phyloP scores from a whole-genome alignment of 2,113 vertebrate genomes.

The Psephotus haematonotus region DNA sequence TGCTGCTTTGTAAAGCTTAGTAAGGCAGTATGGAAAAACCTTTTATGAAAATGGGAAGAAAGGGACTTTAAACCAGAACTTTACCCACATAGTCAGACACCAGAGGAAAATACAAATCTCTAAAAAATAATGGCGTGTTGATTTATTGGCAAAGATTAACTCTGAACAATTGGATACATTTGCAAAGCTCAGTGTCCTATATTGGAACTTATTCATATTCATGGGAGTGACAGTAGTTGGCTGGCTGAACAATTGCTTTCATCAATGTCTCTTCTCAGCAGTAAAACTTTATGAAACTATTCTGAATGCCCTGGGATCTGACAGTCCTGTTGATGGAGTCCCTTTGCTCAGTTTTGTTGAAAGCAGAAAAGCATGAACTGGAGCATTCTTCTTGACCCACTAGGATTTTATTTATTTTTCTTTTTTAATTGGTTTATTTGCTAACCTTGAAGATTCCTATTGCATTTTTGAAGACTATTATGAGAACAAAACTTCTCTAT shows the following conservation, averaged over 20 bases:
- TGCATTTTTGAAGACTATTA: neutral
- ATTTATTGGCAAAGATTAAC: constrained; percentile 33
- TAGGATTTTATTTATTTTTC: neutral
- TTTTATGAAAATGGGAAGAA: neutral
- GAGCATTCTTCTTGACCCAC: neutral
- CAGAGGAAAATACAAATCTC: neutral
- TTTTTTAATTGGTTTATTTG: neutral
- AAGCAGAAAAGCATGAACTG: neutral
- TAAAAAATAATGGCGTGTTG: neutral
- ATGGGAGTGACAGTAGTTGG: constrained; percentile 43
- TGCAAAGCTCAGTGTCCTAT: constrained; percentile 40
- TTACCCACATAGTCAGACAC: neutral
- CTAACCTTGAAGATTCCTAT: neutral
- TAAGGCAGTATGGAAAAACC: neutral
- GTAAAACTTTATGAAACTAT: constrained; percentile 34
- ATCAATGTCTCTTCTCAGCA: constrained; percentile 18
- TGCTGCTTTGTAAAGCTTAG: neutral
- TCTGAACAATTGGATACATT: neutral
- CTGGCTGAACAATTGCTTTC: constrained; percentile 43
- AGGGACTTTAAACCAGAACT: neutral
- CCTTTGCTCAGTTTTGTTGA: neutral
- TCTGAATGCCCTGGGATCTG: neutral
- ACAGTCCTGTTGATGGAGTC: neutral
- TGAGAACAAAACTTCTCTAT: neutral
- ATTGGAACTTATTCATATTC: constrained; percentile 57